Conservation (phyloP, 1,140 invertebrate genomes). For the Mya arenaria region DNA sequence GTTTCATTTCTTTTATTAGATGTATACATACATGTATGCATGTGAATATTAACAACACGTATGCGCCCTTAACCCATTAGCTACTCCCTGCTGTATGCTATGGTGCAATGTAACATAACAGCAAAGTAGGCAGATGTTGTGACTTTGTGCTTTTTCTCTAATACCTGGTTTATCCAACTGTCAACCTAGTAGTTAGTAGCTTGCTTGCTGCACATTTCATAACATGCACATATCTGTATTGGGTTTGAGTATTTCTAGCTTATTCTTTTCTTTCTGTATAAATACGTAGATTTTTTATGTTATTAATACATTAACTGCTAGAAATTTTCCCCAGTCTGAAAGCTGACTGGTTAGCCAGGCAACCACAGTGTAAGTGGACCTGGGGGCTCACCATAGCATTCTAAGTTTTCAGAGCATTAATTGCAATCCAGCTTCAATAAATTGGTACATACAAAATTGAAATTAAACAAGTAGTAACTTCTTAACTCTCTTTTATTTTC, state of each 20-base stretch:
- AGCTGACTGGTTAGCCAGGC: constrained; percentile 20
- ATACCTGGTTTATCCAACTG: too few species aligned
- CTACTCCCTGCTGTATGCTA: constrained; percentile 24
- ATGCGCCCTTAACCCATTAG: constrained; percentile 21
- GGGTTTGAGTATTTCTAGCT: neutral
- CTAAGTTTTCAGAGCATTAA: too few species aligned
- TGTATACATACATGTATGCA: too few species aligned
- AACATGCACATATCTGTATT: constrained; percentile 26
- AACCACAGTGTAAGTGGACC: constrained; percentile 19
- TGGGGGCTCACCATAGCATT: constrained; percentile 22
- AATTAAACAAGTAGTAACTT: too few species aligned
- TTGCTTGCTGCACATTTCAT: neutral
- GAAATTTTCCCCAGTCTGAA: neutral
- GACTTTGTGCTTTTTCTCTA: too few species aligned
- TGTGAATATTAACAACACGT: too few species aligned
- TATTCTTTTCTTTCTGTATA: too few species aligned
- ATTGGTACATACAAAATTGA: too few species aligned
- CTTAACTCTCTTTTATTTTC: too few species aligned
- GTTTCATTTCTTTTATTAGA: too few species aligned
- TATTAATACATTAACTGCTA: neutral
- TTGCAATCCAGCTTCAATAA: too few species aligned
- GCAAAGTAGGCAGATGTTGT: constrained; percentile 24
- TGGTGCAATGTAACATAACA: constrained; percentile 22
- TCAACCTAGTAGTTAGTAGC: neutral
- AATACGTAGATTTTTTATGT: too few species aligned